A percentile compares a stretch with the other conserved stretches of the same genome.
These are phyloP conservation scores for Andrena fulva DNA, from an alignment of 2,888 invertebrate genomes.

Conservation along the genomic window DNA sequence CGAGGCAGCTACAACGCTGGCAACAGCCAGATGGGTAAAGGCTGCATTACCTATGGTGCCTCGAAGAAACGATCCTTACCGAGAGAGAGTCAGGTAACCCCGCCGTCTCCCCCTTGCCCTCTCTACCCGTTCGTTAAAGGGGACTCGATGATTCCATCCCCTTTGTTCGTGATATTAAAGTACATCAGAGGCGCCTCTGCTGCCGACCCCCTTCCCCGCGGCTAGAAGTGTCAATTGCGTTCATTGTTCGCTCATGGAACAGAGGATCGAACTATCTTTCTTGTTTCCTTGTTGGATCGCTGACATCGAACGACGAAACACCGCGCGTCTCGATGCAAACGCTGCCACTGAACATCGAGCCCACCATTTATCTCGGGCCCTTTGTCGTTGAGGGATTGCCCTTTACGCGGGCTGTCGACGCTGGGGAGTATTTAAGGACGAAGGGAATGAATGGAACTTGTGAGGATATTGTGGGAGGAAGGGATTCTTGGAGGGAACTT, in stretches of 20 bases:
- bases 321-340: neutral
- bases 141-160: conserved; percentile 72
- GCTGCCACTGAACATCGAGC: neutral
- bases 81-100: conserved; percentile 64
- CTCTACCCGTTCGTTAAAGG: conserved; percentile 71
- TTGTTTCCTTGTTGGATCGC: neutral
- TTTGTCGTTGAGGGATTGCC: no score
- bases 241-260: conserved; percentile 66
- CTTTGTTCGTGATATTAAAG: conserved; percentile 76
- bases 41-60: conserved; percentile 79
- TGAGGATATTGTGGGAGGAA: no score
- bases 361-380: no score
- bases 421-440: no score
- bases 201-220: conserved; percentile 29
- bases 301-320: conserved; percentile 2
- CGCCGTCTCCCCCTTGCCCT: conserved; percentile 40
- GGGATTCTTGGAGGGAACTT: no score
- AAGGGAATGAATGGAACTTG: no score
- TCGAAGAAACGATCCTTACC: conserved; percentile 73
- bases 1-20: conserved; percentile 80
- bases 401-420: no score
- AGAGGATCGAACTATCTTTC: conserved; percentile 56
- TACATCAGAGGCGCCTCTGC: conserved; percentile 65
- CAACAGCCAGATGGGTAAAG: conserved; percentile 80
- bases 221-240: conserved; percentile 73